phyloP scores from a whole-genome alignment of 2,113 vertebrate genomes.

The Lates calcarifer region DNA sequence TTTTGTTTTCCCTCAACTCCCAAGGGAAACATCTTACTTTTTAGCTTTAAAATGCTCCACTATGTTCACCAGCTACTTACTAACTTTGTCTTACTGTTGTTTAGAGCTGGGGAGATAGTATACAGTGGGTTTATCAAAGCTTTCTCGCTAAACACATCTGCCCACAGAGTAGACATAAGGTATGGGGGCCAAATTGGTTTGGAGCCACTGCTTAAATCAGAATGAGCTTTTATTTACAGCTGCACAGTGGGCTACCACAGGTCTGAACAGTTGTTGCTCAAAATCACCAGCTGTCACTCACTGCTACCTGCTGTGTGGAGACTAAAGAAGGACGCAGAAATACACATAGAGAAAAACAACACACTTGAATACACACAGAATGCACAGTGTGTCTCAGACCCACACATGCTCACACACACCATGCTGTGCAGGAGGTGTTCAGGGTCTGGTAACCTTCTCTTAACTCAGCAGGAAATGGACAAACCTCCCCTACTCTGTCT shows the following conservation, averaged over 20 bases:
- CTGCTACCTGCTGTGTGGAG: constrained; percentile 60
- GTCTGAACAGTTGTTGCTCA: constrained; percentile 61
- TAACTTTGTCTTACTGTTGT: constrained; percentile 4
- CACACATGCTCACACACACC: constrained; percentile 15
- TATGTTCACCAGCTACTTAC: not conserved
- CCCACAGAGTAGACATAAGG: constrained; percentile 26
- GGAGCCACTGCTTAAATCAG: constrained; percentile 61
- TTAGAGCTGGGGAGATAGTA: not conserved
- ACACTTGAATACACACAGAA: constrained; percentile 24
- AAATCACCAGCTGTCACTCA: constrained; percentile 78
- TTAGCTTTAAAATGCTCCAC: not conserved
- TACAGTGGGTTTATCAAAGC: constrained; percentile 39
- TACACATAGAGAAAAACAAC: constrained; percentile 19
- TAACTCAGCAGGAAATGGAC: constrained; percentile 71
- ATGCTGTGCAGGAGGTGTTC: constrained; percentile 58
- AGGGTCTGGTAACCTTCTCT: constrained; percentile 66
- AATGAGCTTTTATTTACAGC: constrained; percentile 69
- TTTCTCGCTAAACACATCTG: constrained; percentile 30
- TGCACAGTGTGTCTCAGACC: constrained; percentile 14
- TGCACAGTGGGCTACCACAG: constrained; percentile 59
- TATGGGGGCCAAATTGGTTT: constrained; percentile 22
- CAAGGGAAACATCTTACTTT: not conserved
- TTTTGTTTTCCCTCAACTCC: not conserved
- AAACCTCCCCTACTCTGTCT: constrained; percentile 23
- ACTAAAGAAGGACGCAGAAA: constrained; percentile 49